Evolutionary conservation across 1,140 invertebrate species (phyloP), one percentile per base, ranked within the genome.

Genomic region (Drosophila varians): DNA sequence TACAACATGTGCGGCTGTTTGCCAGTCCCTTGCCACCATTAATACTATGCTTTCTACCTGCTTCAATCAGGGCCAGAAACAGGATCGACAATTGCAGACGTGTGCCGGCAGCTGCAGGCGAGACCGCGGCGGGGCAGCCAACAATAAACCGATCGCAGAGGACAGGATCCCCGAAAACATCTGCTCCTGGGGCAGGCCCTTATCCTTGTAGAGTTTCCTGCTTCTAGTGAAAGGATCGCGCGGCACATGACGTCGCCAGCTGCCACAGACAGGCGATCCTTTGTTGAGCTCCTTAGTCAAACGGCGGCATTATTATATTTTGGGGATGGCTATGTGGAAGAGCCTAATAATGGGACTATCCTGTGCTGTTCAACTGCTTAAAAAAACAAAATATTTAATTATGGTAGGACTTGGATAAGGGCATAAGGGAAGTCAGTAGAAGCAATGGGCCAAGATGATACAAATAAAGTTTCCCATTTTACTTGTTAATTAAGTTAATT

Each of bases 31-130:
- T 42, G 28, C n/a, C 58, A n/a, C 5, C n/a, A 28, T n/a, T 19
- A 1, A 6, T 26, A 5, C 1, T 26, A 26, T 26, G 36, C 16
- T 7, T 19, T 4, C 46, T 71, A 72, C 75, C 75, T 86, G 79
- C 53, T 23, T 25, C 51, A 84, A 65, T 70, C 72, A 49, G 51
- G 55, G 43, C 57, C 16, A 9, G 11, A 34, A 68, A 52, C 56
- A 25, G 60, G 46, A 52, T 65, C 46, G 46, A 25, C 45, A 70
- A 58, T 71, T 71, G 54, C 16, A 9, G 68, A 74, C 82, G 82
- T 87, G 82, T 86, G 82, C 82, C 82, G 51, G 77, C 82, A 82
- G 82, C 82, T 86, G 82, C 56, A 69, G 62, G 72, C 56, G 53
- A 5, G 21, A 21, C 21, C 21, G 21, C 21, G 26, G 9, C 21